phyloP scores from a whole-genome alignment of 2,888 invertebrate species.

The Melanophora roralis region DNA sequence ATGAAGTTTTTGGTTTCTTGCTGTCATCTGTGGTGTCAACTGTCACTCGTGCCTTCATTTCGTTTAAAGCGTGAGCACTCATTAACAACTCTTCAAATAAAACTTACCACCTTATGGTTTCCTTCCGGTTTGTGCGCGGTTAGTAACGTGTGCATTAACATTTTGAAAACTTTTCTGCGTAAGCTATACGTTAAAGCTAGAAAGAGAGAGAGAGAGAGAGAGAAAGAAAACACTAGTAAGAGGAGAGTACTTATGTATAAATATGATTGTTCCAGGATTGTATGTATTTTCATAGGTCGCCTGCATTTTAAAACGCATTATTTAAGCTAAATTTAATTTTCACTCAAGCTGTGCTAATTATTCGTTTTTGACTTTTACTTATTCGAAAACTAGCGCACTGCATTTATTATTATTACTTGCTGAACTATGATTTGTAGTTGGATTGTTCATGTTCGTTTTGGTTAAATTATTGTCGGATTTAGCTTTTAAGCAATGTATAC shows the following conservation, averaged over 20 bases:
- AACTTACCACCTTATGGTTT: slow-evolving; percentile 56
- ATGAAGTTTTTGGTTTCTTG: slow-evolving; percentile 55
- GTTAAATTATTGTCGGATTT: neutral
- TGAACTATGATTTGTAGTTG: neutral
- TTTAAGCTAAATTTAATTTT: slow-evolving; percentile 73
- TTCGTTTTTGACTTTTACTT: slow-evolving; percentile 62
- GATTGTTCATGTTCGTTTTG: too few species aligned
- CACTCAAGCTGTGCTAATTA: slow-evolving; percentile 73
- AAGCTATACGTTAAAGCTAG: neutral
- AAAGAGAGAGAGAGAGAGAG: neutral
- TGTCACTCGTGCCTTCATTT: slow-evolving; percentile 63
- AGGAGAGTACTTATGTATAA: neutral
- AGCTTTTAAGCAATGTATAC: too few species aligned
- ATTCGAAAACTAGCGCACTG: slow-evolving; percentile 23
- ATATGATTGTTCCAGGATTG: slow-evolving; percentile 31
- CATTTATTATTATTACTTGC: slow-evolving; percentile 11
- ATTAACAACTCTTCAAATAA: slow-evolving; percentile 53
- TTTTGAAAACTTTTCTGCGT: slow-evolving; percentile 39
- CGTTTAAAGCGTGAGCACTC: slow-evolving; percentile 53
- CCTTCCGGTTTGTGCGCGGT: slow-evolving; percentile 50
- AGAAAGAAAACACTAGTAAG: neutral
- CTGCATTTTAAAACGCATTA: slow-evolving; percentile 69
- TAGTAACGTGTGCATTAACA: neutral
- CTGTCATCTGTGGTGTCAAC: slow-evolving; percentile 64
- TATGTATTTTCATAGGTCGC: slow-evolving; percentile 16